Conservation (phyloP, 1,140 invertebrate species). For the Pectinophora gossypiella region DNA sequence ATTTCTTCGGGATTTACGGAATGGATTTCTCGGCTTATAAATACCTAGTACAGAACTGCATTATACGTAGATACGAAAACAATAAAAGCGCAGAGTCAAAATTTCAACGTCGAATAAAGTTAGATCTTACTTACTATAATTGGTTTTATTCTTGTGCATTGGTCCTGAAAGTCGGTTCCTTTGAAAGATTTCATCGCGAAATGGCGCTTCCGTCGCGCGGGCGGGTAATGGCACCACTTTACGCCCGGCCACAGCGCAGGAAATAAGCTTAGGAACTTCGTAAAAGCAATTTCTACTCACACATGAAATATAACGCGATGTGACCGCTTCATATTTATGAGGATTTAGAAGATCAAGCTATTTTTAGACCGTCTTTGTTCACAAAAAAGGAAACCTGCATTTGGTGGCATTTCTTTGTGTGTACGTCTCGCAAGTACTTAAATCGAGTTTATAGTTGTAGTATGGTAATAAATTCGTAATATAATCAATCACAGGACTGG, state of each 20-base stretch:
- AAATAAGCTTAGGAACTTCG: slow-evolving; percentile 73
- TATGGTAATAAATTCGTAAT: no score
- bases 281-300: slow-evolving; percentile 71
- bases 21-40: no score
- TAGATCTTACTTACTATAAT: slow-evolving; percentile 41
- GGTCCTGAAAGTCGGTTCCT: slow-evolving; percentile 58
- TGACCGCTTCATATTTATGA: slow-evolving; percentile 67
- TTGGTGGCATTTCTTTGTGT: slow-evolving; percentile 15
- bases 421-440: not conserved
- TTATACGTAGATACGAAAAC: no score
- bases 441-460: no score
- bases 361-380: slow-evolving; percentile 22
- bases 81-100: no score
- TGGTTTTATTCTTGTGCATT: slow-evolving; percentile 50
- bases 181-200: slow-evolving; percentile 48
- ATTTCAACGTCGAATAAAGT: no score
- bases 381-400: not conserved
- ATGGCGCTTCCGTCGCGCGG: slow-evolving; percentile 39
- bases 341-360: slow-evolving; percentile 53
- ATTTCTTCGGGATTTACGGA: no score
- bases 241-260: slow-evolving; percentile 57
- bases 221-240: slow-evolving; percentile 67
- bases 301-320: slow-evolving; percentile 67
- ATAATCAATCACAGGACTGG: no score
- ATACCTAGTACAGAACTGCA: no score